Percentiles rank a stretch among this genome's conserved stretches.
These are phyloP conservation scores for Polydrusus cervinus DNA, from an alignment of 2,888 invertebrate genomes.

Conservation along the genomic window DNA sequence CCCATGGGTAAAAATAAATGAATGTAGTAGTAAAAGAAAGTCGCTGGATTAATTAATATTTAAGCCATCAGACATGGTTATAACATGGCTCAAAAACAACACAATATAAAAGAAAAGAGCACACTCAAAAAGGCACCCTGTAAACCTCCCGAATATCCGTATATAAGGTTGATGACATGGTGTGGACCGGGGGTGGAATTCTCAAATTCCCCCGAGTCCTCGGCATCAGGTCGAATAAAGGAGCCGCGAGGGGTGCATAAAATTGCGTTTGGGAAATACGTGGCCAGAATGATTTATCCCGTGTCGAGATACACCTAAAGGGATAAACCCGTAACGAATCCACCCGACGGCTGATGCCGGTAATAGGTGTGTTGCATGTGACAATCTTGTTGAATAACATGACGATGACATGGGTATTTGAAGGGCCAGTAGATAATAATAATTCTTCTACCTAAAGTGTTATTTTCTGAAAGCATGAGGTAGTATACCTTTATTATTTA, in stretches of 20 bases:
- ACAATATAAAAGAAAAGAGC: no score
- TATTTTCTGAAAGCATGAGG: no score
- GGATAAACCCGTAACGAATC: slow-evolving; percentile 42
- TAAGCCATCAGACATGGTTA: no score
- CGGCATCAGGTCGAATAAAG: slow-evolving; percentile 47
- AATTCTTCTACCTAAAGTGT: background rate
- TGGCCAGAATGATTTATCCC: slow-evolving; percentile 54
- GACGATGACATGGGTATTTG: slow-evolving; percentile 16
- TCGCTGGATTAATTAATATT: no score
- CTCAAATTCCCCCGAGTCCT: slow-evolving; percentile 37
- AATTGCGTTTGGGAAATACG: slow-evolving; percentile 54
- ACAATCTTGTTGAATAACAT: slow-evolving; percentile 22
- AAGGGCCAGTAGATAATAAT: background rate
- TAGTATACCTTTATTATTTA: no score
- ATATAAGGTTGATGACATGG: slow-evolving; percentile 49
- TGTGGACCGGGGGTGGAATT: slow-evolving; percentile 22
- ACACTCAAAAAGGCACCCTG: background rate
- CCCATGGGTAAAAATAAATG: no score
- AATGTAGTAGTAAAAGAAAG: no score
- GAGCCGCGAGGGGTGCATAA: slow-evolving; percentile 55
- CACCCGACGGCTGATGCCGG: slow-evolving; percentile 13
- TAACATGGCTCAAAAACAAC: no score
- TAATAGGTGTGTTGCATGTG: slow-evolving; percentile 29
- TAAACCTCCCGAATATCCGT: slow-evolving; percentile 2
- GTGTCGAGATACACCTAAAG: slow-evolving; percentile 39